Percentiles rank a stretch among this genome's conserved stretches.
Evolutionary conservation across 1,140 invertebrate species (phyloP).

Genomic region (Patella vulgata): DNA sequence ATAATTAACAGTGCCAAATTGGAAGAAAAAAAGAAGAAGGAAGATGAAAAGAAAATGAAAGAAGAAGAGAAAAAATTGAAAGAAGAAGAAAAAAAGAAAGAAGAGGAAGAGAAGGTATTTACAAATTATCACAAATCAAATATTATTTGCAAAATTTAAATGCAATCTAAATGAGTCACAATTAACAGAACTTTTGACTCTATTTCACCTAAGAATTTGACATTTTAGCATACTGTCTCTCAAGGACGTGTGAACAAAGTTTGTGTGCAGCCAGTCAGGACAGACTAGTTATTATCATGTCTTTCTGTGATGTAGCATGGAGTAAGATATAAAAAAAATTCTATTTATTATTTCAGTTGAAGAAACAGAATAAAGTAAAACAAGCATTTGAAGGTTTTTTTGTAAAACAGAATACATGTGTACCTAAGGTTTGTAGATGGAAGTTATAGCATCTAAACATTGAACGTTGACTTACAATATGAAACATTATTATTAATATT

Average conservation of each 20-base stretch:
- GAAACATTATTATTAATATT: too few relatives aligned
- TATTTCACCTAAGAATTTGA: too few relatives aligned
- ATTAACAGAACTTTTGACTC: too few relatives aligned
- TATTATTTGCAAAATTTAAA: conserved; percentile 2
- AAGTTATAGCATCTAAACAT: too few relatives aligned
- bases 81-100: conserved; percentile 72
- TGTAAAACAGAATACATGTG: conserved; percentile 39
- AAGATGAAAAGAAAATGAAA: conserved; percentile 56
- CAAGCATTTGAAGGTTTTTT: conserved; percentile 81
- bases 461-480: too few relatives aligned
- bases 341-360: conserved; percentile 55
- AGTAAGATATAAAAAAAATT: too few relatives aligned
- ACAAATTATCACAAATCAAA: neutral
- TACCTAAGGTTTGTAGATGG: neutral
- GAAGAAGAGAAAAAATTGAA: conserved; percentile 51
- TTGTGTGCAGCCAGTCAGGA: too few relatives aligned
- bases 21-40: conserved; percentile 54
- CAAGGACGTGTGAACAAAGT: too few relatives aligned
- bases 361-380: conserved; percentile 79
- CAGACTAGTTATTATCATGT: too few relatives aligned
- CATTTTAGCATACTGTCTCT: too few relatives aligned
- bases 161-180: too few relatives aligned
- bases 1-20: conserved; percentile 41
- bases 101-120: conserved; percentile 63
- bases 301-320: too few relatives aligned